Percentiles rank a stretch among this genome's conserved stretches.
Conservation (phyloP, 2,113 vertebrate genomes). For the Australoheros scitulus region DNA sequence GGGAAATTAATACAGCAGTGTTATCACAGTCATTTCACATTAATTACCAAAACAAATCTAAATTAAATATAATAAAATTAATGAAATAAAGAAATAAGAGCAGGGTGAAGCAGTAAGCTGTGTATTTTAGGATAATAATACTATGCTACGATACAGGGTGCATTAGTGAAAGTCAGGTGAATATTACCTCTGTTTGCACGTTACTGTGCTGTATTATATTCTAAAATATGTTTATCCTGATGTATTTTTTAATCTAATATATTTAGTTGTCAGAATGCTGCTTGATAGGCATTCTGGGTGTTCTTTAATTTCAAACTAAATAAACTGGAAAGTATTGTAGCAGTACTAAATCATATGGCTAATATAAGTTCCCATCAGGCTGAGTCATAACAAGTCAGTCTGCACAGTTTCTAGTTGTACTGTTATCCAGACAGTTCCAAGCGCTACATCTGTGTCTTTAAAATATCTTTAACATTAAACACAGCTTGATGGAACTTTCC, state of each 20-base stretch:
- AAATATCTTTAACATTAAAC: constrained; percentile 66
- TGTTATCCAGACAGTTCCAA: constrained; percentile 41
- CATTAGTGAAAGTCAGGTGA: not conserved
- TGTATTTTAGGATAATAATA: not conserved
- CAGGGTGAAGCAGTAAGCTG: not conserved
- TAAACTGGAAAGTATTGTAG: not conserved
- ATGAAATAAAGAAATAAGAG: not conserved
- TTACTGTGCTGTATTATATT: not conserved
- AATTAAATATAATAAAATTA: not conserved
- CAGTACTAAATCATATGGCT: not conserved
- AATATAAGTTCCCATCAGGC: constrained; percentile 2
- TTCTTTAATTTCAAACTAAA: not conserved
- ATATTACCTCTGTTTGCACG: not conserved
- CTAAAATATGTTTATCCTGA: not conserved
- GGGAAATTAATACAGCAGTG: not conserved
- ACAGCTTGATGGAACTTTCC: constrained; percentile 59
- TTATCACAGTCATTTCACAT: not conserved
- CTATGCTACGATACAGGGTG: not conserved
- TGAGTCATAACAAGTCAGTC: constrained; percentile 5
- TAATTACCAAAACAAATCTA: not conserved
- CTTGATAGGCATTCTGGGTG: not conserved
- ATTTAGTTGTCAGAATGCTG: not conserved
- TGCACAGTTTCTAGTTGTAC: constrained; percentile 8
- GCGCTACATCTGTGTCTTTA: constrained; percentile 70
- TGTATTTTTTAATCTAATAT: too few relatives aligned